Evolutionary conservation across 2,113 vertebrate genomes (phyloP), one percentile per base, ranked within the genome.

Genomic region (Cinclus cinclus): DNA sequence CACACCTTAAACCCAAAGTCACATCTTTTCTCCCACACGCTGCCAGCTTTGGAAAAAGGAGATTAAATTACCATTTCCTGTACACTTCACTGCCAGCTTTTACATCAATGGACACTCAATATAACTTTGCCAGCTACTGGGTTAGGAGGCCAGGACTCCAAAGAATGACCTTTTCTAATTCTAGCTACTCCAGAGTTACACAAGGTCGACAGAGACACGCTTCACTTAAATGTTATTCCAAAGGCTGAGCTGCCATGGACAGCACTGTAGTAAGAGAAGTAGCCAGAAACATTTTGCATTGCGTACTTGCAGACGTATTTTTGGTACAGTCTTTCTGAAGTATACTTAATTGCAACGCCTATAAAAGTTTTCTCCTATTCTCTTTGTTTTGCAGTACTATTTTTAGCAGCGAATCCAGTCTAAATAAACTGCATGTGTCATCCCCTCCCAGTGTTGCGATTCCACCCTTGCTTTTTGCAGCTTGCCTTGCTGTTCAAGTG

Each of bases 91-190:
- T 49, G 47, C 30, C 76, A 75, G 35, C 42, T 83, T 67, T 69
- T 42, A 79, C 65, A 50, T 69, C 56, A 62, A 9, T 21, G 53
- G 65, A 10, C 16, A 30, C 28, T 47, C 71, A 89, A 63, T 41
- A 59, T 37, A 90, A 52, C 24, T 77, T 37, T 33, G 52, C 42
- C 39, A 81, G 52, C 69, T 81, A 78, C 28, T 46, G 37, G 75
- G 49, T 93, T 84, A 96, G 85, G 33, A 75, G 87, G 75, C 79
- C 90, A 93, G 79, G 0, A 4, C 73, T 81, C 14, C 31, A 39
- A 52, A 62, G 35, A 77, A 33, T 6, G 44, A 86, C 88, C 87
- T 94, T 89, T 77, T 70, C 90, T 92, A 88, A 74, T 80, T 78
- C 79, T 59, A 78, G 71, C 44, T 74, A 62, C 52, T 80, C 42